Evolutionary conservation across 2,797 vertebrate genomes (phyloP).

Genomic region (Gephyroberyx darwinii): DNA sequence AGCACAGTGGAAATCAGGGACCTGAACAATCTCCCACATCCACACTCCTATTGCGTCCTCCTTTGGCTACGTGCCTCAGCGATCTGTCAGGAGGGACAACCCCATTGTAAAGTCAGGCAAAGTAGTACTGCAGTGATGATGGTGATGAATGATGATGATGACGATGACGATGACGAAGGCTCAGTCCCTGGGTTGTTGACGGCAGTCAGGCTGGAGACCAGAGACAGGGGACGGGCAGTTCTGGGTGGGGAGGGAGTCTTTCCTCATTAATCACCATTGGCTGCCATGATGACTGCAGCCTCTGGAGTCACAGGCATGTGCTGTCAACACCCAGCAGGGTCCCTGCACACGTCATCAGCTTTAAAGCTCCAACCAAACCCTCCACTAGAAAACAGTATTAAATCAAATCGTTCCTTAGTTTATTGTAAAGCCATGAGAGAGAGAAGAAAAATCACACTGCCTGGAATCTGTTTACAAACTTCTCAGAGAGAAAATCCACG

Average conservation of each 20-base stretch:
- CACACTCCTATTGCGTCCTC: conserved; percentile 23
- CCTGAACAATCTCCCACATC: conserved; percentile 38
- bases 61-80: conserved; percentile 42
- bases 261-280: conserved; percentile 51
- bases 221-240: conserved; percentile 28
- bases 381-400: conserved; percentile 19
- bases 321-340: conserved; percentile 43
- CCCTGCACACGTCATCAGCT: conserved; percentile 46
- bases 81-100: not conserved
- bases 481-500: conserved; percentile 48
- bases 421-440: conserved; percentile 37
- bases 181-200: conserved; percentile 61
- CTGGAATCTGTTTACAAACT: conserved; percentile 63
- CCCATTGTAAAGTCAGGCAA: conserved; percentile 49
- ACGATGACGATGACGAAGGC: conserved; percentile 49
- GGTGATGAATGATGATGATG: conserved; percentile 52
- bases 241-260: conserved; percentile 41
- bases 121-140: conserved; percentile 45
- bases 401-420: conserved; percentile 30
- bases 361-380: conserved; percentile 36
- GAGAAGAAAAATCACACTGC: conserved; percentile 44
- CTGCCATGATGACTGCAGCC: conserved; percentile 53
- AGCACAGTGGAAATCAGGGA: conserved; percentile 51
- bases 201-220: conserved; percentile 49
- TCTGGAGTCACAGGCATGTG: conserved; percentile 33